Conservation (phyloP, 2,113 vertebrate genomes). For the Mirounga angustirostris region DNA sequence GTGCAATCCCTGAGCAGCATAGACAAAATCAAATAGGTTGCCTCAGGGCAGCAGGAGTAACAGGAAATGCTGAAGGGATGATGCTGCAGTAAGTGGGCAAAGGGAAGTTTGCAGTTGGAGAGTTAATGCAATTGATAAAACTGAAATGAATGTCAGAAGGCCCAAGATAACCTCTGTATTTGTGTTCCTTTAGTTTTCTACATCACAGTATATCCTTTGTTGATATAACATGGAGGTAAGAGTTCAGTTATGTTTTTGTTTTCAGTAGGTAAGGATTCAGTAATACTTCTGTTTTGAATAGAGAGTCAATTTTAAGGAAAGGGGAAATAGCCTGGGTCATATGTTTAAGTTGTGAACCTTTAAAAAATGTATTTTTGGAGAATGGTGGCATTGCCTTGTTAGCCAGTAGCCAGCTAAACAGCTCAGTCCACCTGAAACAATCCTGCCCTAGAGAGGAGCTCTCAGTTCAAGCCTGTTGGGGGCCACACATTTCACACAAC, state of each 20-base stretch:
- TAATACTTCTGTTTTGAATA: neutral
- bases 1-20: neutral
- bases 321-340: neutral
- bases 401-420: neutral
- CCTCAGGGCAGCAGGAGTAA: neutral
- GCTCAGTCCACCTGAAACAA: neutral
- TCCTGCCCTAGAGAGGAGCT: neutral
- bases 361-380: neutral
- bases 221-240: neutral
- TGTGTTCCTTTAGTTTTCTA: neutral
- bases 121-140: slow-evolving; percentile 9
- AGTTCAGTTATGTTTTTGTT: neutral
- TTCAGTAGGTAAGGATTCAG: neutral
- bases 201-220: neutral
- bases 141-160: neutral
- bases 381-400: neutral
- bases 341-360: neutral
- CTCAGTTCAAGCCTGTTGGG: neutral
- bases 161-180: neutral
- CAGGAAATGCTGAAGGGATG: neutral
- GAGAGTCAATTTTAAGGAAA: slow-evolving; percentile 19
- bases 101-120: neutral
- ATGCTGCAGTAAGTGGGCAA: neutral
- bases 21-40: slow-evolving; percentile 31
- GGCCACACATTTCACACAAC: neutral